Percentiles rank a stretch among this genome's conserved stretches.
Conservation (phyloP, 2,797 vertebrate species). For the Tauraco hartlaubi region DNA sequence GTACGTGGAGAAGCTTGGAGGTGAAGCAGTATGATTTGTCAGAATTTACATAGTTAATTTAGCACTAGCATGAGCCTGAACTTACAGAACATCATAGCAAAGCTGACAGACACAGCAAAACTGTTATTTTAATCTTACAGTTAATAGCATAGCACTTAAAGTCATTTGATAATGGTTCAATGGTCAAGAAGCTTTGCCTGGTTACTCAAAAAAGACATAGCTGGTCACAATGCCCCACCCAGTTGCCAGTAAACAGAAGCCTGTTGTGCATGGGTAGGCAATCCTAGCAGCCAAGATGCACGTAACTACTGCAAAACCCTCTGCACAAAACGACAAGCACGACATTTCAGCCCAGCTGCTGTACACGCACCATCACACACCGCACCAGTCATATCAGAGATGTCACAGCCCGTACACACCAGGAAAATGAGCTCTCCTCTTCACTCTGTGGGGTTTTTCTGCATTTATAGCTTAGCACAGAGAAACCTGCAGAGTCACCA, state of each 20-base stretch:
- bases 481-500: neutral
- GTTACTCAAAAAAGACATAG: neutral
- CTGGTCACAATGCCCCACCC: neutral
- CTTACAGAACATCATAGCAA: neutral
- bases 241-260: neutral
- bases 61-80: neutral
- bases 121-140: neutral
- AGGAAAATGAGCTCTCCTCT: neutral
- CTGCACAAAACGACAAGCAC: neutral
- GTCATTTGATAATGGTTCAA: neutral
- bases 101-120: neutral
- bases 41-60: neutral
- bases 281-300: neutral
- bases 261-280: neutral
- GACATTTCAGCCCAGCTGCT: neutral
- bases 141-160: neutral
- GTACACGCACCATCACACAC: rapidly evolving
- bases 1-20: rapidly evolving
- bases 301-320: neutral
- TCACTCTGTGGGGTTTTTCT: neutral
- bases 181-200: neutral
- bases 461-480: neutral
- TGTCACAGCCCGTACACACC: neutral
- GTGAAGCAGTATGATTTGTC: neutral
- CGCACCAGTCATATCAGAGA: neutral